Evolutionary conservation across 2,797 vertebrate genomes (phyloP).

Genomic region (Paramormyrops hopkinsi): DNA sequence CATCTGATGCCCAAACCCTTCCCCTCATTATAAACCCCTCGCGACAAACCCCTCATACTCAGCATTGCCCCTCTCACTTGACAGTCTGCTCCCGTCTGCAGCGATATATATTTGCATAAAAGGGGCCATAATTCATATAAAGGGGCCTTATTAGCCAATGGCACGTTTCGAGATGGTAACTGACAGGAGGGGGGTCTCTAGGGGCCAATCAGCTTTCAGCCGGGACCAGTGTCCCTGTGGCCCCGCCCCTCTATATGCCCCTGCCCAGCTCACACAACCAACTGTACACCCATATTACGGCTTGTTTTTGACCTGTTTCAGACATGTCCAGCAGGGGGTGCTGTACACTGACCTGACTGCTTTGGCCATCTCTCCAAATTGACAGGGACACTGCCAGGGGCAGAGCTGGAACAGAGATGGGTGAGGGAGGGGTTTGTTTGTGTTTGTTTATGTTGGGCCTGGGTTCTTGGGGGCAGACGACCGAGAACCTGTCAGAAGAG

Average conservation of each 20-base stretch:
- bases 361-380: neutral
- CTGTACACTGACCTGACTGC: neutral
- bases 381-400: neutral
- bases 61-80: neutral
- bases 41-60: neutral
- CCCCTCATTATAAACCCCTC: neutral
- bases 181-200: neutral
- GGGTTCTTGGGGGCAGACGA: neutral
- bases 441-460: neutral
- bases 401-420: neutral
- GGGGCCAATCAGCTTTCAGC: neutral
- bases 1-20: neutral
- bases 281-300: no score
- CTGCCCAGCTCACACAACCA: neutral
- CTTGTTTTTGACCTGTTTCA: neutral
- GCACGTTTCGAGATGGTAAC: neutral
- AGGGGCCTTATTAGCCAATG: neutral
- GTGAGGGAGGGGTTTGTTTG: neutral
- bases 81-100: neutral
- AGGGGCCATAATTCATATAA: neutral
- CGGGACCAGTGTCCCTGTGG: neutral
- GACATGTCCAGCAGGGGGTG: neutral
- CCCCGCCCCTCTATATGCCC: neutral
- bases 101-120: neutral
- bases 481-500: slow-evolving; percentile 3